Percentiles rank a stretch among this genome's conserved stretches.
Conservation (phyloP, 2,113 vertebrate species). For the Litocranius walleri region DNA sequence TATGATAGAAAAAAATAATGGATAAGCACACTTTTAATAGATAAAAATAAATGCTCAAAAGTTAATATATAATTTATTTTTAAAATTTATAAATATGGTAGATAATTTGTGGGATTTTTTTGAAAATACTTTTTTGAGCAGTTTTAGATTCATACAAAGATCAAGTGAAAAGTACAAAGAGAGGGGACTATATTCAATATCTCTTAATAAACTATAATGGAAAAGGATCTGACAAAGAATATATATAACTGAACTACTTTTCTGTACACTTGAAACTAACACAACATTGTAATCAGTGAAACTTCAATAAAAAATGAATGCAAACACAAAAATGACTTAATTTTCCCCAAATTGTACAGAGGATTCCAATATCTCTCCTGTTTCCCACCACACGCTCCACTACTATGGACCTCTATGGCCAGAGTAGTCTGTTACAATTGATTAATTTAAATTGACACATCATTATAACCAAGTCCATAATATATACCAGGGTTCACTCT, state of each 20-base stretch:
- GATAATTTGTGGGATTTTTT: neutral
- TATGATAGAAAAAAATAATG: neutral
- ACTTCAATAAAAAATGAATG: neutral
- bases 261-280: neutral
- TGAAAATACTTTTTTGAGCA: neutral
- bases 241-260: neutral
- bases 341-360: neutral
- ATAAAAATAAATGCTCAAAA: neutral
- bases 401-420: neutral
- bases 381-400: accelerated
- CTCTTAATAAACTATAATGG: neutral
- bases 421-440: neutral
- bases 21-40: neutral
- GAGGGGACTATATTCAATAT: neutral
- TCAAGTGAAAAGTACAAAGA: neutral
- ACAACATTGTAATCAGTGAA: neutral
- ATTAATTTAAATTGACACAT: neutral
- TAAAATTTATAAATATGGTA: neutral
- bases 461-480: neutral
- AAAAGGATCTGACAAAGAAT: neutral
- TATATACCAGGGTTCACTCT: neutral
- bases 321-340: neutral
- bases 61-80: neutral
- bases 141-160: neutral
- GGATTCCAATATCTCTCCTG: too few species aligned